Evolutionary conservation across 2,113 vertebrate species (phyloP).

Genomic region (Ginglymostoma cirratum): DNA sequence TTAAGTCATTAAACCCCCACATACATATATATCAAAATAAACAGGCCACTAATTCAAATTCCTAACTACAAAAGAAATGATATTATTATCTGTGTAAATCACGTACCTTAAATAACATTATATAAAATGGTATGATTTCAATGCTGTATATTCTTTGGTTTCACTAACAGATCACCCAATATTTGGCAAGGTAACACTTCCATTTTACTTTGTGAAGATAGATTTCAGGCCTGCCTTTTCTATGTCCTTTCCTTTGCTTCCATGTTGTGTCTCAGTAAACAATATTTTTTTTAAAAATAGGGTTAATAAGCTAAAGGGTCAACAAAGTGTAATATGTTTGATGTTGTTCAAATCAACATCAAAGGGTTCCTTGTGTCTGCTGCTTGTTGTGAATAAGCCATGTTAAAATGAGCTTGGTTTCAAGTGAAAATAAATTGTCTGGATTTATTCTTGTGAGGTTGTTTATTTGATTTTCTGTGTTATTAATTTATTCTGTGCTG

Average conservation of each 20-base stretch:
- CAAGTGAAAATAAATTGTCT: not conserved
- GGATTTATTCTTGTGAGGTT: not conserved
- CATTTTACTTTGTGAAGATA: not conserved
- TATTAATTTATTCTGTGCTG: not conserved
- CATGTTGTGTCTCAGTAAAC: not conserved
- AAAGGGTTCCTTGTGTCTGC: not conserved
- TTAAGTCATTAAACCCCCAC: too few relatives aligned
- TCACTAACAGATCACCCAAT: not conserved
- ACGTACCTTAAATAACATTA: too few relatives aligned
- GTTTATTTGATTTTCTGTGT: slow-evolving; percentile 7
- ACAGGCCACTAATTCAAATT: too few relatives aligned
- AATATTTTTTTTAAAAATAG: not conserved
- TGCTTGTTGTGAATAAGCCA: not conserved
- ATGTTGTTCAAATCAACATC: not conserved
- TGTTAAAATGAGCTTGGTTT: not conserved
- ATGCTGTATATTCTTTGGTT: not conserved
- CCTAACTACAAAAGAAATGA: too few relatives aligned
- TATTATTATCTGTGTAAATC: too few relatives aligned
- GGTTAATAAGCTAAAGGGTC: too few relatives aligned
- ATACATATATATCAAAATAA: too few relatives aligned
- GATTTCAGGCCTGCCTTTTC: not conserved
- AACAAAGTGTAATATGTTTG: not conserved
- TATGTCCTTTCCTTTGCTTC: not conserved
- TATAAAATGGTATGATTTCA: not conserved
- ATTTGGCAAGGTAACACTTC: not conserved